Base-by-base conservation (phyloP, 2,888 invertebrate species). In the Penaeus monodon region DNA sequence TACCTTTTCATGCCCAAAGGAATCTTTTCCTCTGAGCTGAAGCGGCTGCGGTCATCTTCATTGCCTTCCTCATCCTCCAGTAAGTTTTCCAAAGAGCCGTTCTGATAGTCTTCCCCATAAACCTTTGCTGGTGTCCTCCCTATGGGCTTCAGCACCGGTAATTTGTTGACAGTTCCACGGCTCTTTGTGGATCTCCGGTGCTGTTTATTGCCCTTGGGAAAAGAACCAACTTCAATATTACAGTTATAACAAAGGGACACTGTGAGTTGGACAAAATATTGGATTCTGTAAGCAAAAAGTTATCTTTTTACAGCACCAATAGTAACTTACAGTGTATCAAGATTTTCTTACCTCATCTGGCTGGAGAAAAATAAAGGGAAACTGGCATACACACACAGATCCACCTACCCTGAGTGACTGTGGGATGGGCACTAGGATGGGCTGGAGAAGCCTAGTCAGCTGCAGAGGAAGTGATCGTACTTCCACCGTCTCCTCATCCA, bases 401-500 rank as follows among this genome's bases (percentile, higher is more conserved):
- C 44, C 8, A 76, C 86, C 65, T 76, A 89, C 89, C 81, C 84
- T 84, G 38, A 89, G 78, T 33, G 84, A 80, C 24, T 89, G 79
- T 33, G 89, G 89, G 20, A 90, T 88, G 22, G 90, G 90, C 24
- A 89, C 90, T 17, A 82, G n/a, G 49, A 88, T 88, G 63, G 90
- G 90, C 79, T 90, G 90, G 22, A 90, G 84, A 33, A 90, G 85
- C n/a, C 86, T 79, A 2, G 88, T 88, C 24, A 88, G 77, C 70
- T 90, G 88, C 10, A 90, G 85, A 8, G 90, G 90, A 49, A 90
- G 85, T 7, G 88, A 85, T 29, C 87, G 82, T 63, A 90, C 90
- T 68, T 88, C 90, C 33, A 90, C 88, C 6, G 87, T 85, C 44
- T 90, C 90, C n/a, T 90, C 90, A 29, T 90, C 90, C n/a, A 90